Evolutionary conservation across 2,113 vertebrate species (phyloP).

Genomic region (Dromaius novaehollandiae): DNA sequence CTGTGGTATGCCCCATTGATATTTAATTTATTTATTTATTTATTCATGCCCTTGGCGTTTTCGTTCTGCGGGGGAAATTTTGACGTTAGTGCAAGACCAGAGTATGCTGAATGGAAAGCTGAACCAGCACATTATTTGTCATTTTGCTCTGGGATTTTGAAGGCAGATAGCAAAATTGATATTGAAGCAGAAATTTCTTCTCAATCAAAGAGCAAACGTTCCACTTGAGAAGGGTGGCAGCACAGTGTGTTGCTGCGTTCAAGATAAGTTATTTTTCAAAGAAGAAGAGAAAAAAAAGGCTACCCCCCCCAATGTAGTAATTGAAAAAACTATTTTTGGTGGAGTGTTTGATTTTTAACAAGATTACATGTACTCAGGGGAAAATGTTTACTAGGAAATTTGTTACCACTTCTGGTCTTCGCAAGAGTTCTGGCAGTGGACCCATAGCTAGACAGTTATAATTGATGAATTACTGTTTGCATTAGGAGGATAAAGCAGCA

Average conservation of each 20-base stretch:
- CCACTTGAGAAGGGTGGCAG: neutral
- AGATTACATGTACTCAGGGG: neutral
- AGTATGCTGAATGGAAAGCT: neutral
- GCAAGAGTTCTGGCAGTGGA: neutral
- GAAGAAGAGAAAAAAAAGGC: neutral
- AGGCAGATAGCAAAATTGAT: neutral
- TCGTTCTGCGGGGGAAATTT: neutral
- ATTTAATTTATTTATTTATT: neutral
- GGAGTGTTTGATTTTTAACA: neutral
- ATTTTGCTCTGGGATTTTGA: neutral
- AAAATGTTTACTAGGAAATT: neutral
- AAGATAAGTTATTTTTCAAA: neutral
- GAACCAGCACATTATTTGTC: neutral
- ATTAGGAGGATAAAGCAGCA: neutral
- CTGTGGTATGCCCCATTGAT: neutral
- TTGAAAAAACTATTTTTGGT: neutral
- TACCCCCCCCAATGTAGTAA: neutral
- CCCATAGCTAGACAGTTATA: neutral
- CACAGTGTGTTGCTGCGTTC: neutral
- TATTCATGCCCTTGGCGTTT: neutral
- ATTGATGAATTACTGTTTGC: neutral
- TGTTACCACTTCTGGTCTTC: neutral
- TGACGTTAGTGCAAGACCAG: neutral
- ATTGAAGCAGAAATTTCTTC: neutral
- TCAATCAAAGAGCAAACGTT: neutral